Evolutionary conservation across 2,113 vertebrate species (phyloP), one percentile per base, ranked within the genome.

Genomic region (Plotosus lineatus): DNA sequence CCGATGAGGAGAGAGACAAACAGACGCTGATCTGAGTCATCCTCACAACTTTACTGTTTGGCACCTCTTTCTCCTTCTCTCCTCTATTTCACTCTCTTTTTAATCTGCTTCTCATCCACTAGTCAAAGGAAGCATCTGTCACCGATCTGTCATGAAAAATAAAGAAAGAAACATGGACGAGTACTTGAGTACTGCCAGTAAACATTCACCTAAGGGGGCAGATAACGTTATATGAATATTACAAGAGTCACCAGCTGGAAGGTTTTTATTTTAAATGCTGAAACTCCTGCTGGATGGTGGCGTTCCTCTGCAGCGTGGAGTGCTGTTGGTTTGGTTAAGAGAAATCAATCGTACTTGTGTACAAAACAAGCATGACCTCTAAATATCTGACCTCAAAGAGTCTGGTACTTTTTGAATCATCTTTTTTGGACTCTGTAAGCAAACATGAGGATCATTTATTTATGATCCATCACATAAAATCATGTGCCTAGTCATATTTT

Each of bases 11-110:
- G 46, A 56, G 71, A 80, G 71, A 77, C 40, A 82, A 58, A 82
- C 60, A 78, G 81, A 83, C 46, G 80, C 72, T 77, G 76, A 75
- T 81, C 38, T 81, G 80, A 81, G 68, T 81, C 80, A 81, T 81
- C 48, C 72, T 75, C 80, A 81, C 80, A 81, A 81, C 80, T 81
- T n/a, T 60, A 73, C 17, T 66, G 58, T 66, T 81, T 81, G 80
- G 80, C 72, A 81, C 58, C 48, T 44, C 75, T 61, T 73, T 80
- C 55, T 75, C 42, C 28, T 33, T 75, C 60, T 44, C 56, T 44
- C 38, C 48, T 46, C 10, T 33, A 38, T 31, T 19, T 80, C 21
- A 50, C 55, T 73, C 78, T 61, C 55, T 33, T 63, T 51, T 21
- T 48, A 28, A n/a, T 46, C 33, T 65, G 28, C 14, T 50, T 61